Percentiles rank a stretch among this genome's conserved stretches.
phyloP scores from a whole-genome alignment of 2,888 invertebrate genomes.

The Habroteleia sp. region DNA sequence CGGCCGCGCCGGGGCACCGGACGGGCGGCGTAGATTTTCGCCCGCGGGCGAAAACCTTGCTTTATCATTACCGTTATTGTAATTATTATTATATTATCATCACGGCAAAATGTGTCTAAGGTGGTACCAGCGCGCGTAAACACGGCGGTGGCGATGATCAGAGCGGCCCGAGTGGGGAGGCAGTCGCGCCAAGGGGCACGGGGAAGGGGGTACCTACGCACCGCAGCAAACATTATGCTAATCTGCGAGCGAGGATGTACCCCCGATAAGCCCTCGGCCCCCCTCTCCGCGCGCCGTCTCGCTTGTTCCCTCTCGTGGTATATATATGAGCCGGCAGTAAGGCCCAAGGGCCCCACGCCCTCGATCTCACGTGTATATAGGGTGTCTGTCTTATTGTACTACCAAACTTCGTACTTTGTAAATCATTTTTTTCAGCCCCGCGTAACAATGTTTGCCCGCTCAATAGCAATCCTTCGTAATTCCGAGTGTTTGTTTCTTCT shows the following conservation, averaged over 20 bases:
- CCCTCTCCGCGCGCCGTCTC: slow-evolving; percentile 42
- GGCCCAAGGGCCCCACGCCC: slow-evolving; percentile 80
- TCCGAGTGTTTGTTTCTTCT: not conserved
- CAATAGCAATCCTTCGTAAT: not conserved
- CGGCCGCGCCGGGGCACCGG: slow-evolving; percentile 1
- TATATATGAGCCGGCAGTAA: slow-evolving; percentile 74
- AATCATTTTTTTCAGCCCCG: slow-evolving; percentile 25
- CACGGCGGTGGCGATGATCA: slow-evolving; percentile 50
- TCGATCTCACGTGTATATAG: slow-evolving; percentile 74
- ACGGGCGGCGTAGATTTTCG: slow-evolving; percentile 9
- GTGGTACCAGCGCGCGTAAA: slow-evolving; percentile 41
- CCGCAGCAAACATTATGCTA: slow-evolving; percentile 80
- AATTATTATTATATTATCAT: slow-evolving; percentile 74
- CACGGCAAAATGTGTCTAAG: slow-evolving; percentile 61
- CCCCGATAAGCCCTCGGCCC: slow-evolving; percentile 79
- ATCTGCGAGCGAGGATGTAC: slow-evolving; percentile 80
- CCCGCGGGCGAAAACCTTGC: slow-evolving; percentile 48
- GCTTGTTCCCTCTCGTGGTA: slow-evolving; percentile 51
- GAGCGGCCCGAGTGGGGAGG: slow-evolving; percentile 36
- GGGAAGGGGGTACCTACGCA: slow-evolving; percentile 73
- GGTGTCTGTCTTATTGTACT: slow-evolving; percentile 51
- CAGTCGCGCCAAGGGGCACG: not conserved
- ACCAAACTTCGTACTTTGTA: slow-evolving; percentile 53
- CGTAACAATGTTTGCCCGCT: slow-evolving; percentile 15
- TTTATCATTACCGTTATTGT: slow-evolving; percentile 69